Percentiles rank a stretch among this genome's conserved stretches.
Conservation (phyloP, 2,888 invertebrate genomes). For the Noctua comes region DNA sequence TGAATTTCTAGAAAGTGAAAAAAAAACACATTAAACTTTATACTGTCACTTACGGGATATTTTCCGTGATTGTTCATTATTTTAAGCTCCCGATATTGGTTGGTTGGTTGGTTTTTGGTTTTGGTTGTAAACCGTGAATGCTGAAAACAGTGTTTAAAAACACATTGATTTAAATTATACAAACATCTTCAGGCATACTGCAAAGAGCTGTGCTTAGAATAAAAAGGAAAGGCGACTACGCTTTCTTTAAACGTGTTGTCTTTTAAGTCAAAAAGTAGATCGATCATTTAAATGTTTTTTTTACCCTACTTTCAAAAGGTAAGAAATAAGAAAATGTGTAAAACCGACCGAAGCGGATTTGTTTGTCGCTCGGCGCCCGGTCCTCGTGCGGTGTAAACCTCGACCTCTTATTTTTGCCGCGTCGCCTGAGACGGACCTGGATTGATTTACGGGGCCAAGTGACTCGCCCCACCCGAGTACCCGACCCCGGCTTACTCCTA, state of each 20-base stretch:
- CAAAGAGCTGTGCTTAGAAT: neutral
- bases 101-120: no score
- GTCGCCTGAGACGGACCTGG: constrained; percentile 82
- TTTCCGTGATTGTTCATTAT: no score
- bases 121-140: no score
- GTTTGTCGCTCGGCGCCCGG: constrained; percentile 60
- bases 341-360: constrained; percentile 68
- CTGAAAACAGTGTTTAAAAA: no score
- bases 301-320: constrained; percentile 12
- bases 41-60: no score
- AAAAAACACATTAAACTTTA: no score
- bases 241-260: neutral
- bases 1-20: neutral
- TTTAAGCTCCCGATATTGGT: no score
- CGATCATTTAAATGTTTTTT: neutral
- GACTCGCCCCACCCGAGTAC: constrained; percentile 73
- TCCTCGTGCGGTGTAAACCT: constrained; percentile 59
- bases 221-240: neutral
- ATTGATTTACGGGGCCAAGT: constrained; percentile 88
- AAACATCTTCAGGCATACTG: neutral
- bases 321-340: constrained; percentile 31
- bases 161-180: neutral
- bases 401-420: constrained; percentile 85
- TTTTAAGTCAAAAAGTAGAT: no score
- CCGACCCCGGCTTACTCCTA: constrained; percentile 84